phyloP scores from a whole-genome alignment of 2,797 vertebrate species.

The Chaetophractus vellerosus region DNA sequence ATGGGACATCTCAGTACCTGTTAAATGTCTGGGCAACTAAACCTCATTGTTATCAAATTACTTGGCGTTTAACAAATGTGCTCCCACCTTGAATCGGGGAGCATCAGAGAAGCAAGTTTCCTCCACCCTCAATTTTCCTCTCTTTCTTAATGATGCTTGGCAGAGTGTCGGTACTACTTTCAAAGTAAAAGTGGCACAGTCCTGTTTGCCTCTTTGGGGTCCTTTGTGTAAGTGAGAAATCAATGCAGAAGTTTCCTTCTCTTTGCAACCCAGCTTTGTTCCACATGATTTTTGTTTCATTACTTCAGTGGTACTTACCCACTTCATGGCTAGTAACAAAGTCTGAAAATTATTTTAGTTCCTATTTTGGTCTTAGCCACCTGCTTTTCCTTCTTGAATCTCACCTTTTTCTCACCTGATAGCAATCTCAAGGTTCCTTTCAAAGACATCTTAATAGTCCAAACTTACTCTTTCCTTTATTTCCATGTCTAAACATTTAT shows the following conservation, averaged over 20 bases:
- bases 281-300: neutral
- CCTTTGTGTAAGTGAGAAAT: neutral
- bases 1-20: neutral
- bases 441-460: neutral
- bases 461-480: neutral
- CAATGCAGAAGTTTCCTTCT: neutral
- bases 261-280: neutral
- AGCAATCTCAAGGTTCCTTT: neutral
- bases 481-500: constrained; percentile 24
- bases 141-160: neutral
- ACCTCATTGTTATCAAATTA: constrained; percentile 35
- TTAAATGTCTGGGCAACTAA: constrained; percentile 56
- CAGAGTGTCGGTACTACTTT: neutral
- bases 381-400: neutral
- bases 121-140: neutral
- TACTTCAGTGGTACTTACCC: neutral
- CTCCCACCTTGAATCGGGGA: neutral
- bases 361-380: neutral
- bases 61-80: constrained; percentile 31
- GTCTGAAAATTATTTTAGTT: constrained; percentile 41
- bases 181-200: neutral
- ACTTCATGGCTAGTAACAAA: neutral
- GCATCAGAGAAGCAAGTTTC: neutral
- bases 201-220: neutral
- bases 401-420: neutral